Evolutionary conservation across 2,888 invertebrate species (phyloP), one percentile per base, ranked within the genome.

Genomic region (Drosophila antonietae): DNA sequence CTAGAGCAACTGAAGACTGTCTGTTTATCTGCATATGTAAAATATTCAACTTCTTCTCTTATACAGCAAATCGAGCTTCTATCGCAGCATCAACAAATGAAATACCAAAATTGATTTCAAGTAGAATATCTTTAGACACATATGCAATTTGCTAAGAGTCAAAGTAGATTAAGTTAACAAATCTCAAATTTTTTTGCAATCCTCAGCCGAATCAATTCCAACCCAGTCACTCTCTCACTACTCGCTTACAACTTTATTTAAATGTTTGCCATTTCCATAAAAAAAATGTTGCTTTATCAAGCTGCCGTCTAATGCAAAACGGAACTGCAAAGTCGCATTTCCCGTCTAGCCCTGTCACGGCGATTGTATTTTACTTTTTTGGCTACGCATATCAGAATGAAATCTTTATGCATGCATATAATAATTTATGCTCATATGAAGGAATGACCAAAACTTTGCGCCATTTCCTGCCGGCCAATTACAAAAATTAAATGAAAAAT

Each of bases 401-500:
- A 70, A 73, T 67, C 74, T 78, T 74, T 78, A 51, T 41, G 52
- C 44, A 68, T 20, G 46, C 46, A 51, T 58, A 69, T 71, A 52
- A 65, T 81, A 72, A 81, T 75, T 75, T 72, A 79, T 81, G 72
- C 61, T 61, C 47, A 53, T 55, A 73, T 68, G 49, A 35, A 51
- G 35, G 20, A 41, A 73, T 62, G 57, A 35, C 63, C 62, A 64
- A 66, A 47, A 55, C 41, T 49, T 63, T 56, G 75, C 60, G 60
- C 51, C 63, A 73, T 83, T 83, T 81, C 69, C 80, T 78, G 80
- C 43, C 55, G 66, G 67, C 55, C 81, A 81, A 81, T 79, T 76
- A 77, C 67, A 58, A 60, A 62, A 82, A 75, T 78, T 78, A 83
- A 82, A 82, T 81, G 78, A 78, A 72, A 80, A 78, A 83, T 80